These are phyloP conservation scores for Lasioglossum pauxillum DNA, from an alignment of 2,888 invertebrate species.

Conservation along the genomic window DNA sequence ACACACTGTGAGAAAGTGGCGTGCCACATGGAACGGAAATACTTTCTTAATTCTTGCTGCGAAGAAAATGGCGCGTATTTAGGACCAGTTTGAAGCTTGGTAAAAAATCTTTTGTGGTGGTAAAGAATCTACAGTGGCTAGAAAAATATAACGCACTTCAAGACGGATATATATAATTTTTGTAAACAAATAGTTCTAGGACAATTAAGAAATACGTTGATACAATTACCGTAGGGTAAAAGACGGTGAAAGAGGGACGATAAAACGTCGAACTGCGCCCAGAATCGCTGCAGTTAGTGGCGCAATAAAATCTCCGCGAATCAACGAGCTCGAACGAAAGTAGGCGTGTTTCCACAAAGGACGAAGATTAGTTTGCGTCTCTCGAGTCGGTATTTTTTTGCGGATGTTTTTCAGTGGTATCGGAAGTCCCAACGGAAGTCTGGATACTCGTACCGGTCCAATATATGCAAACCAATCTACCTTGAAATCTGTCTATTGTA, in stretches of 20 bases:
- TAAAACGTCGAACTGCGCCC: not conserved
- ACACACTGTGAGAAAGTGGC: constrained; percentile 64
- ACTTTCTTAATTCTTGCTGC: constrained; percentile 15
- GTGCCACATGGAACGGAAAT: constrained; percentile 52
- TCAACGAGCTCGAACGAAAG: not conserved
- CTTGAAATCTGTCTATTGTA: constrained; percentile 67
- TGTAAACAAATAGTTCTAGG: too few species aligned
- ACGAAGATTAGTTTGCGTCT: not conserved
- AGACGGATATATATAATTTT: not conserved
- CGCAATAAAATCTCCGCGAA: not conserved
- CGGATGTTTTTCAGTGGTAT: not conserved
- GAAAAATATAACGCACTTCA: not conserved
- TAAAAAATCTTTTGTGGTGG: not conserved
- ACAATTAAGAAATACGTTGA: not conserved
- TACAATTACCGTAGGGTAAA: not conserved
- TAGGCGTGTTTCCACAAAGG: not conserved
- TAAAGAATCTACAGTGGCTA: not conserved
- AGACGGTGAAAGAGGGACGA: not conserved
- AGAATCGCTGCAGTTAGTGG: not conserved
- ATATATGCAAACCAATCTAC: constrained; percentile 71
- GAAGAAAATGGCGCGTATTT: not conserved
- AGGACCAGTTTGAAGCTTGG: not conserved
- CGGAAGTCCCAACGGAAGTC: constrained; percentile 51
- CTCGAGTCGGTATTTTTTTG: constrained; percentile 27
- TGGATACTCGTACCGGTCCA: constrained; percentile 29